phyloP scores from a whole-genome alignment of 2,113 vertebrate species.

The Antechinus flavipes region DNA sequence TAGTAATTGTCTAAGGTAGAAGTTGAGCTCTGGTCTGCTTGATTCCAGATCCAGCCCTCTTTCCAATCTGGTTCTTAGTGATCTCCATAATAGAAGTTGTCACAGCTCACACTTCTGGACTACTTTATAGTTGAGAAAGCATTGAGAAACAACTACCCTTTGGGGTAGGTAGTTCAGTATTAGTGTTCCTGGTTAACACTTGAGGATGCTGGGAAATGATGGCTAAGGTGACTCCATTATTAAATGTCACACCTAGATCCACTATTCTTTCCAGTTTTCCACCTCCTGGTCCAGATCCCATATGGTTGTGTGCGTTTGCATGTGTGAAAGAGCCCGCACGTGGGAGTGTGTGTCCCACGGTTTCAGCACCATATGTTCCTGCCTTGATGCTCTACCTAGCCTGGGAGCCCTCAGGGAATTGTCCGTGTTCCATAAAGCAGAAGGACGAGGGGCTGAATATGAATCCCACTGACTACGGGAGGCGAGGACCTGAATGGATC shows the following conservation, averaged over 20 bases:
- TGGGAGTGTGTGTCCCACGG: not conserved
- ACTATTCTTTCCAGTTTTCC: not conserved
- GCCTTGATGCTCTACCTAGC: conserved; percentile 9
- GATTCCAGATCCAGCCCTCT: not conserved
- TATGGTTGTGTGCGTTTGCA: not conserved
- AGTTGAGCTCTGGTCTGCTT: not conserved
- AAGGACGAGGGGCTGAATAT: conserved; percentile 41
- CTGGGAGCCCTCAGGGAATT: conserved; percentile 55
- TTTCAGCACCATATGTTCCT: not conserved
- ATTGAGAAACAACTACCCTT: not conserved
- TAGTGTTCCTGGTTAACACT: not conserved
- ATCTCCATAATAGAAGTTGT: not conserved
- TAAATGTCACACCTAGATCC: not conserved
- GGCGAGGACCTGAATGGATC: conserved; percentile 32
- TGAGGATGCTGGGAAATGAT: not conserved
- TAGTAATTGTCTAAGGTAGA: not conserved
- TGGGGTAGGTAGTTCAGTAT: not conserved
- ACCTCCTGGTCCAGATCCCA: not conserved
- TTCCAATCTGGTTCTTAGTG: not conserved
- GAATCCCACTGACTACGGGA: conserved; percentile 59
- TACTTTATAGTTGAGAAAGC: not conserved
- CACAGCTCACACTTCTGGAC: not conserved
- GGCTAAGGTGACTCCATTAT: not conserved
- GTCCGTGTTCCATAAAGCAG: conserved; percentile 32
- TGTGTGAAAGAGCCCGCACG: not conserved